Base-by-base conservation (phyloP, 1,140 invertebrate species). In the Alviniconcha marisindica region DNA sequence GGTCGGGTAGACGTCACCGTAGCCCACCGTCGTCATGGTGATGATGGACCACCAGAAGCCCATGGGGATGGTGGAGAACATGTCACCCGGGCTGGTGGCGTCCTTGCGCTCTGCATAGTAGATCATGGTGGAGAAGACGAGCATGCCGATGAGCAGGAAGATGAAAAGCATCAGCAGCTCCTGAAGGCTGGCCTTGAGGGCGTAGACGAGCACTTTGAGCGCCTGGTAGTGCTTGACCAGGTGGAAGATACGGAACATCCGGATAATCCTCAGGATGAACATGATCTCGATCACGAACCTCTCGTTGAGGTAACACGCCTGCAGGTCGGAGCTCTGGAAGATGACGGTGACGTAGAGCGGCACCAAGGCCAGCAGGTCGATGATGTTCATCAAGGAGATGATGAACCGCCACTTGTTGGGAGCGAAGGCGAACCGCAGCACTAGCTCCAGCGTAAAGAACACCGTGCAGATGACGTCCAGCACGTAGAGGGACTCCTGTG, bases 111-210 rank as follows among this genome's bases (percentile, higher is more conserved):
- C 98, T 74, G 98, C 98, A 93, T 99, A 99, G 93, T 99, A 99
- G 80, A 99, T 98, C 87, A 99, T 95, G 91, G 97, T 97, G 88
- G 98, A 98, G 93, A 99, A 99, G 92, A 99, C 98, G 83, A 99
- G 97, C 93, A 99, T 99, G 90, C 97, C 98, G 88, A 99, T 95
- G 84, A 99, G 96, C 87, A 99, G 95, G 95, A 99, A 99, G 95
- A 99, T 99, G 85, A 99, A 97, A 87, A 99, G 94, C 85, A 99
- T 95, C 31, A 91, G 81, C 38, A 93, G 83, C 82, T 93, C 92
- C 60, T 91, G 91, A 40, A 92, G 84, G 81, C 90, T 92, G 40
- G 90, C 90, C 78, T 91, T 91, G 40, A 93, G 82, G 12, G 91
- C 87, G 82, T 92, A 91, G 0, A 92, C 89, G 77, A 92, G 86